Evolutionary conservation across 2,113 vertebrate genomes (phyloP).

Genomic region (Petrocephalus zakoni): DNA sequence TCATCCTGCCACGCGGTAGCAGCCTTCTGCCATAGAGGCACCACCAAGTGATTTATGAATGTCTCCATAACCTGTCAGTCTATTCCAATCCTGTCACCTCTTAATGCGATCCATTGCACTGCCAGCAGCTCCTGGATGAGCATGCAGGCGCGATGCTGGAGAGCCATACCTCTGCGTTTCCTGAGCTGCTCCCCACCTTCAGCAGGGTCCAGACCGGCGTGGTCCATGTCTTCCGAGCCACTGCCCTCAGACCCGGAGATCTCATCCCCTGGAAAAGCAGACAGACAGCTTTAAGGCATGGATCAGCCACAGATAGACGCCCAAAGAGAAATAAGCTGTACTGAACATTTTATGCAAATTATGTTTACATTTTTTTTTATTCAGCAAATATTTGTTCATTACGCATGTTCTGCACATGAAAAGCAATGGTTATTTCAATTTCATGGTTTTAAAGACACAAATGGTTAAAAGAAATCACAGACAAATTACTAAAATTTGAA

Average conservation of each 20-base stretch:
- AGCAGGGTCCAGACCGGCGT: not conserved
- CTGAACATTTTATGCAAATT: not conserved
- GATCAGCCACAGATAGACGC: not conserved
- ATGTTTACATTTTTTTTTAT: not conserved
- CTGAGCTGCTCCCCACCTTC: not conserved
- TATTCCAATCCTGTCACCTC: not conserved
- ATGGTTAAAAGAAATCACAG: not conserved
- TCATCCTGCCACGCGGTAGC: not conserved
- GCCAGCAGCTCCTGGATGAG: not conserved
- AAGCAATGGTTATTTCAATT: not conserved
- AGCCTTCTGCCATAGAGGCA: not conserved
- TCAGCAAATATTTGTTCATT: too few relatives aligned
- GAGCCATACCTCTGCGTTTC: not conserved
- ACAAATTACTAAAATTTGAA: not conserved
- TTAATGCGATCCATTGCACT: not conserved
- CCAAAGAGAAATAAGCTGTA: not conserved
- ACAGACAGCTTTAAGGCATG: not conserved
- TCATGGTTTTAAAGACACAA: not conserved
- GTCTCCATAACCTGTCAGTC: not conserved
- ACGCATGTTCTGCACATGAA: not conserved
- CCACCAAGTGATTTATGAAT: not conserved
- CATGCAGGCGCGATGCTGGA: not conserved
- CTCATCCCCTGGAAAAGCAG: not conserved
- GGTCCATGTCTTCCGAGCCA: not conserved
- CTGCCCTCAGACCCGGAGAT: constrained; percentile 3